Evolutionary conservation across 2,113 vertebrate species (phyloP).

Genomic region (Calyptomena viridis): DNA sequence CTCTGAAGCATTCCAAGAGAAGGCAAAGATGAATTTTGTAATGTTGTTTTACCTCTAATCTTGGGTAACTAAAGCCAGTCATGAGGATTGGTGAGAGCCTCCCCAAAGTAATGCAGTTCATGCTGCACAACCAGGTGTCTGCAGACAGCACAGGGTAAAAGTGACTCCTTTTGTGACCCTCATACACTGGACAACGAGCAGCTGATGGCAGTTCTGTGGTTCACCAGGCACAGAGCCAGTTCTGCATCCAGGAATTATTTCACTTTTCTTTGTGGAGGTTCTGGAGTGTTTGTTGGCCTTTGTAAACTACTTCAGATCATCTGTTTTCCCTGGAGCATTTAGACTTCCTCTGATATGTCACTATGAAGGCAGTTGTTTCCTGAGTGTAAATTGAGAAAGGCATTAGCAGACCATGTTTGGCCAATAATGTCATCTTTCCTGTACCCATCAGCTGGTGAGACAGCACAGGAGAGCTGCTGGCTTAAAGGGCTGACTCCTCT

Average conservation of each 20-base stretch:
- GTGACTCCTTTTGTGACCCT: not conserved
- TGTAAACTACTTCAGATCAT: constrained; percentile 31
- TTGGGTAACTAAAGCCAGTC: not conserved
- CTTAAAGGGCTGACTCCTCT: not conserved
- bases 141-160: not conserved
- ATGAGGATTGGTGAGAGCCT: not conserved
- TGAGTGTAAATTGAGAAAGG: constrained; percentile 47
- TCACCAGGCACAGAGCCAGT: not conserved
- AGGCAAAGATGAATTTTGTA: not conserved
- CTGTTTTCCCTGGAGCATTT: constrained; percentile 11
- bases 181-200: not conserved
- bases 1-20: not conserved
- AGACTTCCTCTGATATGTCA: constrained; percentile 55
- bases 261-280: not conserved
- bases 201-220: not conserved
- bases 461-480: not conserved
- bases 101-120: not conserved
- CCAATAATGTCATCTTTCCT: constrained; percentile 34
- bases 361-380: constrained; percentile 51
- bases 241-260: constrained; percentile 19
- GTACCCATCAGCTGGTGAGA: not conserved
- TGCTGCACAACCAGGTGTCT: not conserved
- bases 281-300: constrained; percentile 8
- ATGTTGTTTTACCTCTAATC: not conserved
- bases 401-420: not conserved